Percentiles rank a stretch among this genome's conserved stretches.
Conservation (phyloP, 92 coral and sea anemone genomes). For the Montipora capitata region DNA sequence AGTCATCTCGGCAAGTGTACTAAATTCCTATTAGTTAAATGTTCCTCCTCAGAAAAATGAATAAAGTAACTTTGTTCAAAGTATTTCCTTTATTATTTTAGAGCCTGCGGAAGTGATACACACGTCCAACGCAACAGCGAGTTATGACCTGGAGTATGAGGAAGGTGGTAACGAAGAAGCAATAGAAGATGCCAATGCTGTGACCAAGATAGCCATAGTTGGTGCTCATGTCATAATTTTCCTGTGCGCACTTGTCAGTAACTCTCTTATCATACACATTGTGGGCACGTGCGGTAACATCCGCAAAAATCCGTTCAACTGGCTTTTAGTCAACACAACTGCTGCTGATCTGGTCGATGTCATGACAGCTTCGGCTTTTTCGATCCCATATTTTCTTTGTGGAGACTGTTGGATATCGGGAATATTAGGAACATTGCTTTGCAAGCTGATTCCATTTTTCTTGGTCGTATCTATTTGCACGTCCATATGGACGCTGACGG, state of each 20-base stretch:
- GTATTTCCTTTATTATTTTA: neutral
- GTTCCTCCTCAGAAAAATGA: no score
- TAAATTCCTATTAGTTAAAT: no score
- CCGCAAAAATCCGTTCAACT: conserved; percentile 44
- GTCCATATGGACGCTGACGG: conserved; percentile 69
- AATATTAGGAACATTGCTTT: conserved; percentile 23
- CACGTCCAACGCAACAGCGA: neutral
- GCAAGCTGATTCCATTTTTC: conserved; percentile 59
- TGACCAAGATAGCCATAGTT: neutral
- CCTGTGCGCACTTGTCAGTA: conserved; percentile 19
- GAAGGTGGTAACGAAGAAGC: neutral
- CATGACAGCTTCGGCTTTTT: conserved; percentile 29
- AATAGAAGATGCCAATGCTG: neutral
- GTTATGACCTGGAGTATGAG: neutral
- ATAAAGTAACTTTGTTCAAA: no score
- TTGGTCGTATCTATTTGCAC: conserved; percentile 50
- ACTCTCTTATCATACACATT: conserved; percentile 34
- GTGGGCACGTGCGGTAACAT: conserved; percentile 30
- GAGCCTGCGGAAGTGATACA: neutral
- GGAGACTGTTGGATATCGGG: conserved; percentile 30
- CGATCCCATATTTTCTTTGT: neutral
- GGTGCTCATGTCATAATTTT: conserved; percentile 25
- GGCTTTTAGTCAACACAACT: conserved; percentile 36
- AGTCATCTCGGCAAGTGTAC: no score
- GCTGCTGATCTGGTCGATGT: conserved; percentile 37